Percentiles rank a stretch among this genome's conserved stretches.
phyloP scores from a whole-genome alignment of 2,797 vertebrate species.

The Falco novaeseelandiae region DNA sequence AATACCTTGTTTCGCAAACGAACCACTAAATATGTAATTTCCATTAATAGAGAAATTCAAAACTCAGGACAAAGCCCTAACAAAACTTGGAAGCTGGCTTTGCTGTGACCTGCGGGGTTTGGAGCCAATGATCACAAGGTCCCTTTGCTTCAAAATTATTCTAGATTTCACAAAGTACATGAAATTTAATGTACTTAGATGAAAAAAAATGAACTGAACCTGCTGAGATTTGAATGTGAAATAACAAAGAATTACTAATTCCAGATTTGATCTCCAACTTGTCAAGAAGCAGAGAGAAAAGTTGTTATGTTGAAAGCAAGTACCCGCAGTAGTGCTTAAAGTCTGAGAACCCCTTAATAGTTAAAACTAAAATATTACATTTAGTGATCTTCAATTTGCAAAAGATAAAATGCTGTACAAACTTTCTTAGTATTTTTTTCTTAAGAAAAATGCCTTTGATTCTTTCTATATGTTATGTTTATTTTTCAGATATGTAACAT shows the following conservation, averaged over 20 bases:
- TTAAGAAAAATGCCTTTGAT: neutral
- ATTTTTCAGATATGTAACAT: neutral
- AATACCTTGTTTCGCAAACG: rapidly evolving
- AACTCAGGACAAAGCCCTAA: neutral
- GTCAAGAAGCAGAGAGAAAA: neutral
- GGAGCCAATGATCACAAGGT: neutral
- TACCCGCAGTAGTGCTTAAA: neutral
- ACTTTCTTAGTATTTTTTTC: neutral
- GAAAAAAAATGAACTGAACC: neutral
- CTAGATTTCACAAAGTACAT: neutral
- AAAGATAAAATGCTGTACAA: neutral
- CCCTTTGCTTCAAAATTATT: neutral
- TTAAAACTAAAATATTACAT: neutral
- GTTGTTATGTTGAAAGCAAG: neutral
- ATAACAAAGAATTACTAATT: neutral
- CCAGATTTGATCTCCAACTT: neutral
- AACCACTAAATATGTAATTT: neutral
- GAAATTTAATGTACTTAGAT: neutral
- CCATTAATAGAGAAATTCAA: neutral
- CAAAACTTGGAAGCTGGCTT: neutral
- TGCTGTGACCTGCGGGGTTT: neutral
- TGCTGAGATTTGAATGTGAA: neutral
- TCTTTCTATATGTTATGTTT: neutral
- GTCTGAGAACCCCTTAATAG: neutral
- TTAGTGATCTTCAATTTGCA: neutral